These are phyloP conservation scores for Aplodontia rufa DNA, from an alignment of 2,113 vertebrate genomes.

Conservation along the genomic window DNA sequence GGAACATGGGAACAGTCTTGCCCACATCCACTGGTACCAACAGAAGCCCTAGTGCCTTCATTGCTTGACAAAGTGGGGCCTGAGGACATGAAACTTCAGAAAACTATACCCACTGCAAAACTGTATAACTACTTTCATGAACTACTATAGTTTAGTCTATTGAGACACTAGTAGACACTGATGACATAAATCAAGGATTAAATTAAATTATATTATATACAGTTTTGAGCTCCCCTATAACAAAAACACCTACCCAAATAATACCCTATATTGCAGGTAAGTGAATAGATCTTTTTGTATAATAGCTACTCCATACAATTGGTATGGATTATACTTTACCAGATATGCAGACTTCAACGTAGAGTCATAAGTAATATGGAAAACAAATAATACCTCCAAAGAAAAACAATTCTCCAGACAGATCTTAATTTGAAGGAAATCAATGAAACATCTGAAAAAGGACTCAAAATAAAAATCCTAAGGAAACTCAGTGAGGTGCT, in stretches of 20 bases:
- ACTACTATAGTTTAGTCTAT: neutral
- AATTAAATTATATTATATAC: neutral
- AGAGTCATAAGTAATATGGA: neutral
- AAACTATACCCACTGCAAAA: neutral
- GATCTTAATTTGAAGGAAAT: neutral
- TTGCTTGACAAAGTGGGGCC: neutral
- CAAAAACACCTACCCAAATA: neutral
- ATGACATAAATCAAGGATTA: neutral
- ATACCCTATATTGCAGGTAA: neutral
- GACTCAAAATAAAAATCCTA: neutral
- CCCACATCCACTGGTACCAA: neutral
- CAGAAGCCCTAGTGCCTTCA: neutral
- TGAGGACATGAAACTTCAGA: neutral
- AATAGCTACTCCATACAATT: neutral
- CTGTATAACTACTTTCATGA: neutral
- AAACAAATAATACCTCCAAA: neutral
- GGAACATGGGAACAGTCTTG: neutral
- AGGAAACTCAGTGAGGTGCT: too few relatives aligned
- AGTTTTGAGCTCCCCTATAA: neutral
- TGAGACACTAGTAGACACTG: too few relatives aligned
- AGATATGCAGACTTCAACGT: neutral
- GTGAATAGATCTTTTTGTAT: neutral
- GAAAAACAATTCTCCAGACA: neutral
- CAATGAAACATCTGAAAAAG: neutral
- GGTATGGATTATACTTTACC: neutral